These are phyloP conservation scores for Puma concolor DNA, from an alignment of 2,113 vertebrate species.

Conservation along the genomic window DNA sequence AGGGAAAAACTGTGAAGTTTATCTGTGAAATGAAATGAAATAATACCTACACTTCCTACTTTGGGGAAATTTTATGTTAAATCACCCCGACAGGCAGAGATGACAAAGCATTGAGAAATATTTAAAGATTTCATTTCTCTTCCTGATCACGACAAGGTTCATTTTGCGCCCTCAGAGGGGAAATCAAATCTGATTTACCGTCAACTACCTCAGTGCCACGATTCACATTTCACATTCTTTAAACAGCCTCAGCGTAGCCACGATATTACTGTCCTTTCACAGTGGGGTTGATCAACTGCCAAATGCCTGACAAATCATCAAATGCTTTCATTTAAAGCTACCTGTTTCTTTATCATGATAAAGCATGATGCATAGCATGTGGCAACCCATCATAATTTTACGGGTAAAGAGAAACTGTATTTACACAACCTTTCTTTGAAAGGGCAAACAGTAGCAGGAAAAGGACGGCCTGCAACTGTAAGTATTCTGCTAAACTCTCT, in stretches of 20 bases:
- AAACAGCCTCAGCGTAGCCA: slow-evolving; percentile 10
- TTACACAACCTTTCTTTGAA: slow-evolving; percentile 40
- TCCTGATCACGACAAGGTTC: slow-evolving; percentile 74
- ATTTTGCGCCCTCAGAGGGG: slow-evolving; percentile 69
- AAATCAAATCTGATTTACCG: slow-evolving; percentile 74
- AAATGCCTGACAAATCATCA: slow-evolving; percentile 4
- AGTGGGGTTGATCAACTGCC: not conserved
- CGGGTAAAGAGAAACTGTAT: not conserved
- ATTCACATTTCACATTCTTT: slow-evolving; percentile 71
- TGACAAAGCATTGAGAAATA: slow-evolving; percentile 80
- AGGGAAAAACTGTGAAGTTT: slow-evolving; percentile 72
- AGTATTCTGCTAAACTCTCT: not conserved
- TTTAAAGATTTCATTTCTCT: slow-evolving; percentile 84
- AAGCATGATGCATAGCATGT: not conserved
- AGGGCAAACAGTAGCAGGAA: not conserved
- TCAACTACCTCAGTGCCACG: slow-evolving; percentile 53
- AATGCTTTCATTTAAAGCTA: not conserved
- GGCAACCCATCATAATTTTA: slow-evolving; percentile 36
- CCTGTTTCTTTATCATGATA: slow-evolving; percentile 55
- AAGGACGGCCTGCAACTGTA: not conserved
- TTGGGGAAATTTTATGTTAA: slow-evolving; percentile 76
- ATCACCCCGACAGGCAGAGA: slow-evolving; percentile 65
- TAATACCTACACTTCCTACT: slow-evolving; percentile 54
- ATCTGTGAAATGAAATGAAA: slow-evolving; percentile 80
- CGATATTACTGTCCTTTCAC: slow-evolving; percentile 35